These are phyloP conservation scores for Pluvianellus socialis DNA, from an alignment of 2,113 vertebrate species.

Conservation along the genomic window DNA sequence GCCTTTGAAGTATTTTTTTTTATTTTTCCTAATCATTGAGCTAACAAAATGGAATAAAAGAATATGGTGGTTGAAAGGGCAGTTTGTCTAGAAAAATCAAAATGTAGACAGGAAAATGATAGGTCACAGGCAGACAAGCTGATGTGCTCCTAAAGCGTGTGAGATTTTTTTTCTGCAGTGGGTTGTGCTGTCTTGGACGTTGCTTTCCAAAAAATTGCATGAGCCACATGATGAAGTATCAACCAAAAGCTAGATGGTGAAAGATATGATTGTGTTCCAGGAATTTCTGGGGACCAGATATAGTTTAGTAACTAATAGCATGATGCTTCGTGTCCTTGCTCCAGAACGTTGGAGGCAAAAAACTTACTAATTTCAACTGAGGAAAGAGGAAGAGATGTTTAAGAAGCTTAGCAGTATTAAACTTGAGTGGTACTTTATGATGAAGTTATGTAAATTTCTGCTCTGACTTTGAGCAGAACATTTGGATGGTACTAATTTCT, in stretches of 20 bases:
- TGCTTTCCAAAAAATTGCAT: neutral
- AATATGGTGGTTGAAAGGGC: neutral
- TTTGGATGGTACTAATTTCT: neutral
- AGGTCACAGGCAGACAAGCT: neutral
- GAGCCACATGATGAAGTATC: neutral
- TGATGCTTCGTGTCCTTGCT: neutral
- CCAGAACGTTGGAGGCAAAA: neutral
- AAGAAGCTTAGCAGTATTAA: neutral
- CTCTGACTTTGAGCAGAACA: neutral
- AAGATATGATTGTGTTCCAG: neutral
- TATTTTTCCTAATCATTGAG: neutral
- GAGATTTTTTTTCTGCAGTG: neutral
- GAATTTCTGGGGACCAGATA: neutral
- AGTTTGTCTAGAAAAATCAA: neutral
- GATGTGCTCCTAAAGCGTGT: neutral
- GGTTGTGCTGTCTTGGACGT: neutral
- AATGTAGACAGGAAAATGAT: neutral
- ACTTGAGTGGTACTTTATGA: neutral
- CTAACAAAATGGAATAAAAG: neutral
- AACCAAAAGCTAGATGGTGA: neutral
- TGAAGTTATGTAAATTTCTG: neutral
- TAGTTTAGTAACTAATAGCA: neutral
- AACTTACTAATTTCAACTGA: neutral
- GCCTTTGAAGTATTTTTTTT: neutral
- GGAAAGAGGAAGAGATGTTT: neutral